phyloP scores from a whole-genome alignment of 2,797 vertebrate genomes.

The Pitangus sulphuratus region DNA sequence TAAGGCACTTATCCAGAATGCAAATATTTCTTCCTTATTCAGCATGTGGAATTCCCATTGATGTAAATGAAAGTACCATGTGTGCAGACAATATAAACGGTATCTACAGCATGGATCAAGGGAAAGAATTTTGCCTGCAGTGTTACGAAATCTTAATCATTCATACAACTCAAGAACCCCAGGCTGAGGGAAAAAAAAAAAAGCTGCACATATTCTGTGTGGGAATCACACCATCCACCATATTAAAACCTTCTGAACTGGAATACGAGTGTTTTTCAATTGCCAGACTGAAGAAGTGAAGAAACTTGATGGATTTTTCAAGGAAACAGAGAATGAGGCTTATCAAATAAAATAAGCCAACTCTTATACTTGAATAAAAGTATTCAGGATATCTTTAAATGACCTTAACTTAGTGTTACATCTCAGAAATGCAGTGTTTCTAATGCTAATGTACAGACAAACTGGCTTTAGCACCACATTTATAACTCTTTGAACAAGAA shows the following conservation, averaged over 20 bases:
- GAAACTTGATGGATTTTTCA: not conserved
- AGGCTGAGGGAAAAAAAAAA: not conserved
- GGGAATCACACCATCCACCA: not conserved
- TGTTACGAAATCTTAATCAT: constrained; percentile 1
- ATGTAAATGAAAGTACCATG: constrained; percentile 45
- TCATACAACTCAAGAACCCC: not conserved
- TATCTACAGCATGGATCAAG: constrained; percentile 46
- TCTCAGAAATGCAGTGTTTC: not conserved
- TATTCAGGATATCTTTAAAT: not conserved
- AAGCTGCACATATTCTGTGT: not conserved
- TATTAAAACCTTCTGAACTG: not conserved
- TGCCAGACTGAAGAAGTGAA: not conserved
- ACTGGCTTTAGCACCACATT: not conserved
- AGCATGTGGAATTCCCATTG: constrained; percentile 58
- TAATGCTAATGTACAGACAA: not conserved
- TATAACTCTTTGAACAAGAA: not conserved
- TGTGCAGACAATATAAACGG: constrained; percentile 18
- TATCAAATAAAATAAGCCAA: not conserved
- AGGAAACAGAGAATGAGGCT: not conserved
- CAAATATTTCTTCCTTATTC: constrained; percentile 56
- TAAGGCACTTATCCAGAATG: constrained; percentile 44
- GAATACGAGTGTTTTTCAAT: not conserved
- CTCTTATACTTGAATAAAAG: not conserved
- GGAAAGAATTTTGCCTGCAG: constrained; percentile 30
- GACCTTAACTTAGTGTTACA: not conserved